These are phyloP conservation scores for Agrochola macilenta DNA, from an alignment of 2,888 invertebrate genomes.

Conservation along the genomic window DNA sequence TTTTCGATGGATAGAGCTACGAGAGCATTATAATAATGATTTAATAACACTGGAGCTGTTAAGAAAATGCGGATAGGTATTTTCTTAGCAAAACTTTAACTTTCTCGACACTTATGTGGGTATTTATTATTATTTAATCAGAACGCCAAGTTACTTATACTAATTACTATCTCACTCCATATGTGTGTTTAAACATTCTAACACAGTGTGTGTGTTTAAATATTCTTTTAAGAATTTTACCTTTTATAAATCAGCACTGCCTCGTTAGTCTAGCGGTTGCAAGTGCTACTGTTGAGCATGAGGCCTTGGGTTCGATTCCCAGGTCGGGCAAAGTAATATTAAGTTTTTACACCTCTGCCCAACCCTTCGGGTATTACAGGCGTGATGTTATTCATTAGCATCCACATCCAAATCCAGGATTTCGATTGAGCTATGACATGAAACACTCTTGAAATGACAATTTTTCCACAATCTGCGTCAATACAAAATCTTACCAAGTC, in stretches of 20 bases:
- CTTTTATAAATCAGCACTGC: background rate
- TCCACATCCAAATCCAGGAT: background rate
- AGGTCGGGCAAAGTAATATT: background rate
- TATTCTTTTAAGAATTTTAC: background rate
- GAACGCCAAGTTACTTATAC: background rate
- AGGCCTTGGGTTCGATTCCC: background rate
- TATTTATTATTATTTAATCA: background rate
- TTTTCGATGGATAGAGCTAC: slow-evolving; percentile 20
- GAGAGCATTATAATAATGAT: slow-evolving; percentile 25
- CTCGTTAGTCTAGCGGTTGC: background rate
- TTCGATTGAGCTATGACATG: background rate
- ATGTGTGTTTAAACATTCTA: background rate
- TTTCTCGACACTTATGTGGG: background rate
- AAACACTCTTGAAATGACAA: background rate
- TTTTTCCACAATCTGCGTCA: background rate
- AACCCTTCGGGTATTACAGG: background rate
- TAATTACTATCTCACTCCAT: background rate
- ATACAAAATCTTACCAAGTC: slow-evolving; percentile 1
- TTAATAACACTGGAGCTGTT: background rate
- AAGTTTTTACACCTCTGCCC: too few species aligned
- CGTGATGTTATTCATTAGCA: background rate
- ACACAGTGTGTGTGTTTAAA: background rate
- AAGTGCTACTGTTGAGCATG: background rate
- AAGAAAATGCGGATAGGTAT: background rate
- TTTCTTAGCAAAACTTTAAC: background rate